Base-by-base conservation (phyloP, 2,797 vertebrate genomes). In the Otolemur crassicaudatus region DNA sequence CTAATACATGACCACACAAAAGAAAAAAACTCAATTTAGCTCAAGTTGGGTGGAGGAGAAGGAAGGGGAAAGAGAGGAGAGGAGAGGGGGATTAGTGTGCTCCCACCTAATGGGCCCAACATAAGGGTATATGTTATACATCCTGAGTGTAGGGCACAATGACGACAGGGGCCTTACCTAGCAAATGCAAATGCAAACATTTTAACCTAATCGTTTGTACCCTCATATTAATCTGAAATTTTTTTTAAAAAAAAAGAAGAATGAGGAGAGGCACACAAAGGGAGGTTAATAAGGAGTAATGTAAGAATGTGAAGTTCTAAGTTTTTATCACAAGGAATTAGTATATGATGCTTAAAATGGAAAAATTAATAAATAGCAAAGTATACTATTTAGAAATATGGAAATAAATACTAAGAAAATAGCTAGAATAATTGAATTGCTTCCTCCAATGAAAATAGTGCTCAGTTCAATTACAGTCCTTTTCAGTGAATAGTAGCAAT, bases 271-370 rank as follows among this genome's bases (percentile, higher is more conserved):
- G 12, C 56, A 56, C 9, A 63, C 16, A 85, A 81, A 20, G 25
- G 27, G 17, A 73, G 84, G 27, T 56, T 63, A 63, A 46, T 49
- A 20, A 70, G 58, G 31, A 13, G 8, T 61, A 72, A 10, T 90
- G 2, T 86, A 76, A 72, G 31, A 94, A 89, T 77, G 65, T 22
- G 40, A 86, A 82, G n/a, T 89, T 46, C 25, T 63, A 69, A 70
- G 27, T 86, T 96, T 94, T 60, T 53, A 69, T 75, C 73, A 79
- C 7, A 49, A 82, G 23, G 83, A 79, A 72, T n/a, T 83, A 84
- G 67, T 76, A n/a, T 37, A 80, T 29, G 1, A 27, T 63, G 20
- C 31, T 84, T 75, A 88, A 72, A 83, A 40, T 67, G 27, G 49
- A 76, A 69, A 82, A 70, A 16, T 63, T 84, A 84, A 72, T 73